Percentiles rank a stretch among this genome's conserved stretches.
phyloP scores from a whole-genome alignment of 2,113 vertebrate species.

The Cynopterus brachyotis region DNA sequence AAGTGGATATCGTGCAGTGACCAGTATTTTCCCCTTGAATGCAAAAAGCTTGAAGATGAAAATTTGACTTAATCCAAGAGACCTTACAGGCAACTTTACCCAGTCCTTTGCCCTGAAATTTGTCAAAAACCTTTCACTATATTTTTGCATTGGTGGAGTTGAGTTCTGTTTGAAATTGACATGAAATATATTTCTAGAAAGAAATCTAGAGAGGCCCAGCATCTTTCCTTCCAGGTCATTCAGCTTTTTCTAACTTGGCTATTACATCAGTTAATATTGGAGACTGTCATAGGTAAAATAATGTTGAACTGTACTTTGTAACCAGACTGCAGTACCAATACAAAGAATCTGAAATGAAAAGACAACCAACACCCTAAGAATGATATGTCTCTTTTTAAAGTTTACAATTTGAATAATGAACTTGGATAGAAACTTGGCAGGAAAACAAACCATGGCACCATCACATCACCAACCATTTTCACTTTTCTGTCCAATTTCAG shows the following conservation, averaged over 20 bases:
- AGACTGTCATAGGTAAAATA: slow-evolving; percentile 64
- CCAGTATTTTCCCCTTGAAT: slow-evolving; percentile 24
- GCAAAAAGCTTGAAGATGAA: slow-evolving; percentile 50
- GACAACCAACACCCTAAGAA: slow-evolving; percentile 67
- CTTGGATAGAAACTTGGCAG: slow-evolving; percentile 81
- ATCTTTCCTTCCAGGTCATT: slow-evolving; percentile 45
- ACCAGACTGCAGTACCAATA: slow-evolving; percentile 64
- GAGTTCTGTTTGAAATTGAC: slow-evolving; percentile 35
- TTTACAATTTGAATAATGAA: slow-evolving; percentile 79
- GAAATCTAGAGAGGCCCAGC: slow-evolving; percentile 40
- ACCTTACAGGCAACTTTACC: slow-evolving; percentile 53
- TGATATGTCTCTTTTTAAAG: slow-evolving; percentile 77
- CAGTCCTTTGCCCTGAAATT: slow-evolving; percentile 46
- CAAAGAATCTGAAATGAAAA: slow-evolving; percentile 76
- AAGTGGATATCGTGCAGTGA: slow-evolving; percentile 46
- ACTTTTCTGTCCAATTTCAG: slow-evolving; percentile 85
- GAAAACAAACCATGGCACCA: slow-evolving; percentile 76
- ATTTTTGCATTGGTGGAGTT: slow-evolving; percentile 45
- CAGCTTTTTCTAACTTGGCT: slow-evolving; percentile 32
- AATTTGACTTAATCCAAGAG: slow-evolving; percentile 51
- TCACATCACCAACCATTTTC: slow-evolving; percentile 78
- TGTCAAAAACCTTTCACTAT: slow-evolving; percentile 55
- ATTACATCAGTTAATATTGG: neutral
- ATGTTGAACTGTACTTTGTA: slow-evolving; percentile 71
- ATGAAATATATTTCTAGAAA: slow-evolving; percentile 54